Conservation (phyloP, 2,113 vertebrate genomes). For the Perca flavescens region DNA sequence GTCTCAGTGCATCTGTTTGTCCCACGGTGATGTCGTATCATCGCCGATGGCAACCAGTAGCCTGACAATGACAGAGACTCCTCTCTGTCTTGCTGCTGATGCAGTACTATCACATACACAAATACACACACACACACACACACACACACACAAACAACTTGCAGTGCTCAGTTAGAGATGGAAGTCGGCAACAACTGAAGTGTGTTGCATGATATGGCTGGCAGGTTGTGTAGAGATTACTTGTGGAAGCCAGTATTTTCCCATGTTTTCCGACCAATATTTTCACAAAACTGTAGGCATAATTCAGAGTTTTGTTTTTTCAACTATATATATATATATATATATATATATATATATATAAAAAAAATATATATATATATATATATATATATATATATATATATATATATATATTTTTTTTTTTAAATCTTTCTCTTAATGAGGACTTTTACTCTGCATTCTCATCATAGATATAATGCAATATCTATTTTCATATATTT, state of each 20-base stretch:
- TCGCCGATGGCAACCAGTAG: conserved; percentile 75
- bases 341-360: too few species aligned
- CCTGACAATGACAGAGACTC: conserved; percentile 75
- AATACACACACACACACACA: conserved; percentile 13
- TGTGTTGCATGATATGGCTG: conserved; percentile 34
- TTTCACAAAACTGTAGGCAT: conserved; percentile 14
- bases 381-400: too few species aligned
- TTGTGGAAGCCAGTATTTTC: neutral
- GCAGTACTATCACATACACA: conserved; percentile 38
- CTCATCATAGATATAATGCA: neutral
- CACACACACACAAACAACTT: conserved; percentile 23
- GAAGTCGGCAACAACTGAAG: conserved; percentile 42
- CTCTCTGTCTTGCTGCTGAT: conserved; percentile 60
- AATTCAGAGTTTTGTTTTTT: conserved; percentile 26
- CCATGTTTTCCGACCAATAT: neutral
- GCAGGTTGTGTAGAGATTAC: conserved; percentile 32
- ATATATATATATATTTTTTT: too few species aligned
- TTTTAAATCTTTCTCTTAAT: too few species aligned
- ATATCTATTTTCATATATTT: neutral
- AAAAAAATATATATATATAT: too few species aligned
- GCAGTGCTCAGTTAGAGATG: conserved; percentile 30
- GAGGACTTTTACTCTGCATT: neutral
- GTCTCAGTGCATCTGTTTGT: conserved; percentile 77
- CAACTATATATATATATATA: neutral
- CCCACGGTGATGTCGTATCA: conserved; percentile 69